Base-by-base conservation (phyloP, 2,797 vertebrate genomes). In the Artibeus jamaicensis region DNA sequence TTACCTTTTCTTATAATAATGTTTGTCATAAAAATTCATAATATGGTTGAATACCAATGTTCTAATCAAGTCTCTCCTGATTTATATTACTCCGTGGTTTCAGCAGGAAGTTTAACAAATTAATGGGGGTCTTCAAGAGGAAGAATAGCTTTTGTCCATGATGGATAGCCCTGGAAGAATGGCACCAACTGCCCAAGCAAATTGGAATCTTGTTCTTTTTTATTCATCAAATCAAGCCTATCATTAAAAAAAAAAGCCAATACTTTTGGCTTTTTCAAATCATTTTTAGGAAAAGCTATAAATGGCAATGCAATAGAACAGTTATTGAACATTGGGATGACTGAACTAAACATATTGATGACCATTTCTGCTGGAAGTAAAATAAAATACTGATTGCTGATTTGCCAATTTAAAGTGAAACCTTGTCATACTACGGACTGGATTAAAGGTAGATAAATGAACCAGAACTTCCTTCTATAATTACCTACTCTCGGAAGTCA, bases 91-190 rank as follows among this genome's bases (percentile, higher is more conserved):
- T 73, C 85, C 10, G 6, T 22, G 55, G 65, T 46, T 97, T 85
- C 24, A 93, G 29, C 74, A 65, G 37, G 68, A 84, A 89, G 67
- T 92, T 95, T 44, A 81, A 79, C 86, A 89, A 62, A 68, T 6
- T n/a, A 53, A 37, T 32, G 37, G n/a, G 50, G 3, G 32, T 68
- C 24, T 73, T 44, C 2, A 59, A 73, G 59, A 91, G 74, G 59
- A 91, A 78, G 37, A 77, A 21, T 8, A 18, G 18, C 39, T 91
- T 76, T 91, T 42, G 8, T 42, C 85, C 24, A 14, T 39, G 32
- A 57, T 76, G 15, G 73, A 11, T 14, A 93, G 62, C 39, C 32
- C 15, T 48, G 21, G 68, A 42, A 76, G 3, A 83, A 83, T 53
- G 14, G 22, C 7, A 50, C 18, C 39, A 29, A 78, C 26, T 79